Evolutionary conservation across 2,797 vertebrate genomes (phyloP), one percentile per base, ranked within the genome.

Genomic region (Chloroceryle amazona): DNA sequence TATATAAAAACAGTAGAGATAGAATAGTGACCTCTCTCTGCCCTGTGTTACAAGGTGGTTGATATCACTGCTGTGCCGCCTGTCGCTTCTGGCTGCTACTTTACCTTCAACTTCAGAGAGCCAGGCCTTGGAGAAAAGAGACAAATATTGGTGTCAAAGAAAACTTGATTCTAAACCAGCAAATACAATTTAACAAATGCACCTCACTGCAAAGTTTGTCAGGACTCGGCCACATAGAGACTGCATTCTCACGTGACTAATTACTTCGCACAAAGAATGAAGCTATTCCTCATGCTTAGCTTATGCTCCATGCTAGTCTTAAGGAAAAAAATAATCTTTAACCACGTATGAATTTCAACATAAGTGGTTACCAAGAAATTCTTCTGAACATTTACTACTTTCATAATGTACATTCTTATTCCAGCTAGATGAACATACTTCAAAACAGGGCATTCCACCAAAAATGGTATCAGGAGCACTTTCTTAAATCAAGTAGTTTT

Each of bases 41-140:
- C 99, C 99, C 91, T 99, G 99, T 74, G 99, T 99, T 71, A 99
- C 98, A 57, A 99, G 99, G 97, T 99, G 99, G 97, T 99, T 99
- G 98, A 99, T 98, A 68, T 99, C 99, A 23, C 99, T 98, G 95
- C 99, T 99, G 97, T 99, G 98, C 93, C 99, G 97, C 93, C 99
- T 96, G 98, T 99, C 99, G 74, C 98, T 98, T 97, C 99, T 98
- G 94, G 98, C 98, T 93, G 98, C 98, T 89, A 99, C 99, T 98
- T 99, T 99, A 54, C 99, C 99, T 98, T 99, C 99, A 92, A 99
- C 99, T 98, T 99, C 99, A 87, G 99, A 98, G 46, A 99, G 98
- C 99, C 99, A 99, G 9, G 98, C 99, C 99, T 99, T 98, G 61
- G 51, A 31, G 47, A 20, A 51, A 37, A 67, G 18, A 87, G 20